Conservation (phyloP, 30 jellyfish, hydroid and myxozoan species). For the Hydractinia echinata region DNA sequence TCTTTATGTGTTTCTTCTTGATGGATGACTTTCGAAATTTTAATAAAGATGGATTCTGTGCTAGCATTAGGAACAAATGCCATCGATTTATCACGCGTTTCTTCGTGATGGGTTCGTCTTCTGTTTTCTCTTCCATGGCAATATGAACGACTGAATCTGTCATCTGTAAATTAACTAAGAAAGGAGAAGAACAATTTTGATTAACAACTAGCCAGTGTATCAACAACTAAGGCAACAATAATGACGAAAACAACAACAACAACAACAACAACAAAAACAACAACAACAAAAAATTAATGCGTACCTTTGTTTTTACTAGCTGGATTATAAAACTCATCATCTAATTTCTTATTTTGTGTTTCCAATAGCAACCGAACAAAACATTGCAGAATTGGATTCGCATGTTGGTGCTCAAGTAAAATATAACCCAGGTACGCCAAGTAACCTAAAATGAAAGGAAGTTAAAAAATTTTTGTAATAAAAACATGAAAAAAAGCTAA, state of each 20-base stretch:
- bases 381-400: constrained; percentile 75
- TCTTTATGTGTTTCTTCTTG: too few species aligned
- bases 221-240: too few species aligned
- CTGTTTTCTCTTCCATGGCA: neutral
- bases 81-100: constrained; percentile 6
- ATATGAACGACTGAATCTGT: neutral
- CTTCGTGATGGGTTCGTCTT: neutral
- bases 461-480: too few species aligned
- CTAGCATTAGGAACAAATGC: neutral
- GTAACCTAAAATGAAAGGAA: constrained; percentile 50
- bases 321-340: neutral
- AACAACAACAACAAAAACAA: too few species aligned
- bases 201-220: too few species aligned
- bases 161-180: too few species aligned
- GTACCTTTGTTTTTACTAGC: too few species aligned
- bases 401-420: constrained; percentile 73
- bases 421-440: constrained; percentile 73
- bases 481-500: too few species aligned
- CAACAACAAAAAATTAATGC: too few species aligned
- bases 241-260: too few species aligned
- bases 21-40: neutral
- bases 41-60: constrained; percentile 10
- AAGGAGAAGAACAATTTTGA: too few species aligned
- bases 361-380: constrained; percentile 50
- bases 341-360: neutral